Evolutionary conservation across 2,797 vertebrate genomes (phyloP), one percentile per base, ranked within the genome.

Genomic region (Pogoniulus pusillus): DNA sequence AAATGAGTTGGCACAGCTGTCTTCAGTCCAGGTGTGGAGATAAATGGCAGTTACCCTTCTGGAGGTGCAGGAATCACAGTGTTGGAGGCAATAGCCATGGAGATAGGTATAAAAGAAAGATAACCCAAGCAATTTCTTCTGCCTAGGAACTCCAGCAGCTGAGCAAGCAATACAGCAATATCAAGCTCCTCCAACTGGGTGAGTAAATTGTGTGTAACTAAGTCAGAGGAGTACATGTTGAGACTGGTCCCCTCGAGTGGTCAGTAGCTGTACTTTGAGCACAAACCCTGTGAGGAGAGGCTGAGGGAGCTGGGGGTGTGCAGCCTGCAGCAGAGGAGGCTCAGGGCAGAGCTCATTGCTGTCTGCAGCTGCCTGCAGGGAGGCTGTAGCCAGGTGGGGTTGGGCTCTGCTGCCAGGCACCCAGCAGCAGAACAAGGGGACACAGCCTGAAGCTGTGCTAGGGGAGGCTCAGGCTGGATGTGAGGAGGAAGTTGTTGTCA

Each of bases 131-230:
- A 5, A 10, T 54, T 59, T 85, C 7, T 85, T 89, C 13, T 86
- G 91, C 17, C 60, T 71, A 96, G 96, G 96, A 96, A 27, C 93
- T 96, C 45, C 96, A 96, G 74, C 87, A 96, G 86, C 95, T 96
- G 29, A 94, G 95, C 94, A 95, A 96, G 81, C 82, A 96, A 39
- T 93, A 96, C 66, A 95, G 91, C 79, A 96, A 96, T 18, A 86
- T 96, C 87, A 96, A 63, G 69, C 70, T 96, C 24, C 93, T 96
- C 35, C 95, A 95, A 0, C 78, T 96, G 77, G 96, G 96, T 96
- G 86, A 95, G 96, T 92, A 82, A 92, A 65, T 14, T 63, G 5
- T 37, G 9, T 65, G 66, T 32, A 26, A 3, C 43, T 14, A 29
- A 55, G 29, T 41, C 32, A 66, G 63, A 57, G 18, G 74, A 69